These are phyloP conservation scores for Hyperoplus lanceolatus DNA, from an alignment of 2,797 vertebrate species.

Conservation along the genomic window DNA sequence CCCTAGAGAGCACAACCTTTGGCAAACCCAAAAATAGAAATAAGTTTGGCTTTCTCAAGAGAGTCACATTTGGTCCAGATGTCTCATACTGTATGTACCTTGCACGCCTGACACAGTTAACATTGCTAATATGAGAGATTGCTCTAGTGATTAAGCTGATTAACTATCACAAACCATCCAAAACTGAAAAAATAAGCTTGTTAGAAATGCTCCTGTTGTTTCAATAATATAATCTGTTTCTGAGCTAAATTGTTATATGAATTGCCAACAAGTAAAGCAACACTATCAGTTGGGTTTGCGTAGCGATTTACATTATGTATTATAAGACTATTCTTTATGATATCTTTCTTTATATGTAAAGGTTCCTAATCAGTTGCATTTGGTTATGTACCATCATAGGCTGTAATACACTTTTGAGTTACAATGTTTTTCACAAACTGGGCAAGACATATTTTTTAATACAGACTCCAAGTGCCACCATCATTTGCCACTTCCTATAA, in stretches of 20 bases:
- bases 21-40: conserved; percentile 19
- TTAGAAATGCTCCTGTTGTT: background rate
- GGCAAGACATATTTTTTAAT: background rate
- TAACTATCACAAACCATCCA: background rate
- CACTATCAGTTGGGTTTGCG: background rate
- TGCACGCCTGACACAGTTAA: background rate
- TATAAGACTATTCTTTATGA: background rate
- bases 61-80: conserved; percentile 8
- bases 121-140: too few species aligned
- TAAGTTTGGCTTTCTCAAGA: conserved; percentile 1
- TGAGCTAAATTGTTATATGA: background rate
- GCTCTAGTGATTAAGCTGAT: background rate
- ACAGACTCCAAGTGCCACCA: conserved; percentile 15
- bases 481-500: conserved; percentile 6
- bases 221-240: background rate
- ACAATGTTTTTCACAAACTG: background rate
- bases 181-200: background rate
- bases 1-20: background rate
- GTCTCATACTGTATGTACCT: background rate
- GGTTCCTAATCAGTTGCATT: background rate
- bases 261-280: background rate
- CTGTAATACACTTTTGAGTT: background rate
- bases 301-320: background rate
- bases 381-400: background rate
- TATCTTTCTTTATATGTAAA: background rate